Conservation (phyloP, 2,888 invertebrate species). For the Ceraclea dissimilis region DNA sequence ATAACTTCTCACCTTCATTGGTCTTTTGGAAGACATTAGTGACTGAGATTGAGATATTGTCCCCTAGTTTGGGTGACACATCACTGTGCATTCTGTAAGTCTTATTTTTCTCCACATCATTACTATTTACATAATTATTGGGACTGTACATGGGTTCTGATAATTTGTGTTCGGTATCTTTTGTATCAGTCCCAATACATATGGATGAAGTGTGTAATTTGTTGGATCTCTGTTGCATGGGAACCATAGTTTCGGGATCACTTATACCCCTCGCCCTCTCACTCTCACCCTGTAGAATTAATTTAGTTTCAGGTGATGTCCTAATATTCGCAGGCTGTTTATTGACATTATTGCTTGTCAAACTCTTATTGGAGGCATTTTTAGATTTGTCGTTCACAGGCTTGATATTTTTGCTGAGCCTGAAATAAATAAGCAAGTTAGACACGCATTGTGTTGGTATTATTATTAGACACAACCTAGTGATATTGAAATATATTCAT, state of each 20-base stretch:
- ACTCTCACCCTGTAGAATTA: not conserved
- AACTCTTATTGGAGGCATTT: conserved; percentile 7
- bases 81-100: conserved; percentile 17
- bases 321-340: conserved; percentile 9
- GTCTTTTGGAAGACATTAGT: conserved; percentile 23
- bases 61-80: conserved; percentile 14
- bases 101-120: conserved; percentile 16
- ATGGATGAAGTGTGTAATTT: conserved; percentile 17
- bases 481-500: too few relatives aligned
- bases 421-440: conserved; percentile 33
- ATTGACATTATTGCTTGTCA: not conserved
- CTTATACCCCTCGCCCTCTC: conserved; percentile 13
- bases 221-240: conserved; percentile 5
- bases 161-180: conserved; percentile 4
- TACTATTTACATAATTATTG: not conserved
- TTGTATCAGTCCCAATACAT: conserved; percentile 16
- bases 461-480: too few relatives aligned
- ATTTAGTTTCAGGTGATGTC: not conserved
- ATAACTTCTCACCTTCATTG: conserved; percentile 13
- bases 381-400: conserved; percentile 36
- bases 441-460: too few relatives aligned
- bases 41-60: conserved; percentile 24
- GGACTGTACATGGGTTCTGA: not conserved
- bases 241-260: conserved; percentile 14
- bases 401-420: conserved; percentile 40